phyloP scores from a whole-genome alignment of 1,140 invertebrate genomes.

The Samia ricini region DNA sequence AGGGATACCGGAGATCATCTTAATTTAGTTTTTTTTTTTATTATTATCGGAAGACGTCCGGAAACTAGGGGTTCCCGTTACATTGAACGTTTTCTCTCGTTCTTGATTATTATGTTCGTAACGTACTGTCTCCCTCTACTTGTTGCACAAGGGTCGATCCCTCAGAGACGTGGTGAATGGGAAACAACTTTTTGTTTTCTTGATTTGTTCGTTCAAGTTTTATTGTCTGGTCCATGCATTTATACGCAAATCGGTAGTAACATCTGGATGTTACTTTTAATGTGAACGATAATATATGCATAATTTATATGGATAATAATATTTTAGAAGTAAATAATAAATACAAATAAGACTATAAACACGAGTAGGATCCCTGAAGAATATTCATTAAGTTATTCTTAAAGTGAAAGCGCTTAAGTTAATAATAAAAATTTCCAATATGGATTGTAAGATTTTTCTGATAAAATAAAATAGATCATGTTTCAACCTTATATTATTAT shows the following conservation, averaged over 20 bases:
- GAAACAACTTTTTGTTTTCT: slow-evolving; percentile 29
- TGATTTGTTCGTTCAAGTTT: slow-evolving; percentile 24
- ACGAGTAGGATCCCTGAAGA: no score
- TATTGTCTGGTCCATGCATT: slow-evolving; percentile 29
- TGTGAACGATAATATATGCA: neutral
- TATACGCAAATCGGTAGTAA: slow-evolving; percentile 31
- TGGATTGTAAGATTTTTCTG: no score
- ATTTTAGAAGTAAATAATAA: no score
- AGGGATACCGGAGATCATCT: slow-evolving; percentile 36
- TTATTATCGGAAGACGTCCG: slow-evolving; percentile 50
- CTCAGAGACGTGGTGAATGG: slow-evolving; percentile 7
- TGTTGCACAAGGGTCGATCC: slow-evolving; percentile 39
- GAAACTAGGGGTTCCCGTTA: slow-evolving; percentile 58
- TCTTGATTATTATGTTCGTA: slow-evolving; percentile 20
- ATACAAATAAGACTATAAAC: no score
- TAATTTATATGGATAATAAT: no score
- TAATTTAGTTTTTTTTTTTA: slow-evolving; percentile 28
- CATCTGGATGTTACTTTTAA: neutral
- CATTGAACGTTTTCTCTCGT: slow-evolving; percentile 29
- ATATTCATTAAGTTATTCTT: no score
- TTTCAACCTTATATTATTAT: no score
- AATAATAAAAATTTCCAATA: no score
- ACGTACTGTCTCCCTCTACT: slow-evolving; percentile 37
- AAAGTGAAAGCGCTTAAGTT: no score
- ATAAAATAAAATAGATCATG: no score